Evolutionary conservation across 2,113 vertebrate species (phyloP), one percentile per base, ranked within the genome.

Genomic region (Morone chrysops): DNA sequence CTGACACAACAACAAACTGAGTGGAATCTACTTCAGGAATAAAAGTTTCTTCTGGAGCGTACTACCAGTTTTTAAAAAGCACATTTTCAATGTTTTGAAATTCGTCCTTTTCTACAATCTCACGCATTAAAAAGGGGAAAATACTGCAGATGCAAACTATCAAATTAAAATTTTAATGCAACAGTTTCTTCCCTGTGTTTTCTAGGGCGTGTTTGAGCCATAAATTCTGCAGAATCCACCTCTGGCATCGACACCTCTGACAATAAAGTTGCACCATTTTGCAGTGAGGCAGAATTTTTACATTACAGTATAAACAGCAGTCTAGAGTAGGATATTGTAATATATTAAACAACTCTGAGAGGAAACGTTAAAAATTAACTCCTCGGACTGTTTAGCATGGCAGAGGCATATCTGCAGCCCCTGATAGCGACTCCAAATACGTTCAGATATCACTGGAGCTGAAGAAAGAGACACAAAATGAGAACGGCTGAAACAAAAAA

Each of bases 291-390:
- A 47, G 36, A 0, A 20, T 50, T 81, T 84, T 57, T 41, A 70
- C 20, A 75, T 18, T n/a, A n/a, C n/a, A n/a, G 45, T 61, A 54
- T 5, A 41, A 73, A 41, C 75, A 3, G 14, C 57, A 47, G 38
- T 74, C 16, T 31, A 10, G 50, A 31, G 70, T 45, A 66, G 18
- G 13, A 81, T 63, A 82, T 20, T 60, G 73, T 68, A 40, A 77
- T 61, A 71, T 36, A 43, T 89, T 80, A 80, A 80, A 75, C 78
- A 16, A 75, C 22, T 20, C 6, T 1, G 22, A 36, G 70, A 10
- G 38, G 17, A 70, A 69, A 67, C 6, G 68, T 88, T 90, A 54
- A 82, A 87, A 75, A 86, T 86, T 66, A 86, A 81, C 75, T 61
- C 14, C n/a, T 72, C 31, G 2, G 12, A 65, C 48, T 47, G 70